Evolutionary conservation across 2,113 vertebrate genomes (phyloP).

Genomic region (Eptesicus fuscus): DNA sequence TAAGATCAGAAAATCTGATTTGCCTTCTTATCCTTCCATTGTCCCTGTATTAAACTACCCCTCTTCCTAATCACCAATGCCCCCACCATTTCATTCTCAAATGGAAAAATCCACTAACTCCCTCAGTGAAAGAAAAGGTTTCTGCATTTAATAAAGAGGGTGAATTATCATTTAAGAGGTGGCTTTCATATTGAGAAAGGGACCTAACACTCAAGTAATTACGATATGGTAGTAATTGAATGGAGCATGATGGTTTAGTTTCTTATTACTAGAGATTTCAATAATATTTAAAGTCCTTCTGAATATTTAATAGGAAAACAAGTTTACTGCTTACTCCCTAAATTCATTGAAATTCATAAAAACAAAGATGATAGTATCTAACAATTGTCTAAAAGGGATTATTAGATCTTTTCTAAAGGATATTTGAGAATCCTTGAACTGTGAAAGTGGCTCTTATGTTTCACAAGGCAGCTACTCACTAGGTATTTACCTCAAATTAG

Average conservation of each 20-base stretch:
- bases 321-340: slow-evolving; percentile 44
- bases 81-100: not conserved
- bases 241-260: not conserved
- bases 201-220: slow-evolving; percentile 16
- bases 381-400: slow-evolving; percentile 52
- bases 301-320: slow-evolving; percentile 62
- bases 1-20: not conserved
- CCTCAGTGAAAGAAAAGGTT: slow-evolving; percentile 5
- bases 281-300: slow-evolving; percentile 26
- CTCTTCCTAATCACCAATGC: not conserved
- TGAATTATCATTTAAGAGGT: slow-evolving; percentile 22
- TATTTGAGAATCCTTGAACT: slow-evolving; percentile 57
- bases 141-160: slow-evolving; percentile 15
- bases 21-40: not conserved
- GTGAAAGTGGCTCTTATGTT: slow-evolving; percentile 53
- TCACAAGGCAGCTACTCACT: slow-evolving; percentile 51
- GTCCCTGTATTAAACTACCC: not conserved
- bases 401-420: slow-evolving; percentile 53
- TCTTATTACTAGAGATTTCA: slow-evolving; percentile 21
- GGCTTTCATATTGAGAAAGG: slow-evolving; percentile 33
- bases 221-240: not conserved
- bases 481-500: slow-evolving; percentile 66
- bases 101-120: not conserved
- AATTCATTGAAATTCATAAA: slow-evolving; percentile 68
- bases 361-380: slow-evolving; percentile 39